These are phyloP conservation scores for Chrysotoxum bicinctum DNA, from an alignment of 2,888 invertebrate species.

Conservation along the genomic window DNA sequence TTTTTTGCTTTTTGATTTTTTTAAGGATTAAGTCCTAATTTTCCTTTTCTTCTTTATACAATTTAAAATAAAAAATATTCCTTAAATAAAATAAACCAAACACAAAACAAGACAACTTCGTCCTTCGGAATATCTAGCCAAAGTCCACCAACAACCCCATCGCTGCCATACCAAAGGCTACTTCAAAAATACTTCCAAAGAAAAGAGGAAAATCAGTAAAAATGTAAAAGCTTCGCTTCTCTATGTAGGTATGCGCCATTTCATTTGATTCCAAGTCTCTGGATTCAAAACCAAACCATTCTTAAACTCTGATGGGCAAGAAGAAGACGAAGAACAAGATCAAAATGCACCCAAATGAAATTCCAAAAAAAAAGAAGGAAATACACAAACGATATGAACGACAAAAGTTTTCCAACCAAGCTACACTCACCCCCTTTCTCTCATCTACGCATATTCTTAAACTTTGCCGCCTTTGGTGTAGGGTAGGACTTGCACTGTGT, in stretches of 20 bases:
- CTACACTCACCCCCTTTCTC: neutral
- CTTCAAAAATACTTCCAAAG: slow-evolving; percentile 17
- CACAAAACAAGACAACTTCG: slow-evolving; percentile 31
- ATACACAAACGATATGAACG: slow-evolving; percentile 29
- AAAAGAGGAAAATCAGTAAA: neutral
- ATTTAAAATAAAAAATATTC: slow-evolving; percentile 5
- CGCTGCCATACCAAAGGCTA: neutral
- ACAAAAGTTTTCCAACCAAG: slow-evolving; percentile 59
- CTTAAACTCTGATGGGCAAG: slow-evolving; percentile 62
- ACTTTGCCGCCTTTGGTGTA: neutral
- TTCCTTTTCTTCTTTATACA: neutral
- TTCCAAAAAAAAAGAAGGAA: slow-evolving; percentile 25
- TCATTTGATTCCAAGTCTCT: slow-evolving; percentile 45
- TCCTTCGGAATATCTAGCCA: neutral
- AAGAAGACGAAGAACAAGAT: neutral
- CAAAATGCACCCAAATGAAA: slow-evolving; percentile 61
- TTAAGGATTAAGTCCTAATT: neutral
- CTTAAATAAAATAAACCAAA: slow-evolving; percentile 44
- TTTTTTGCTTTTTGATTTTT: neutral
- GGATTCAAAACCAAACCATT: slow-evolving; percentile 43
- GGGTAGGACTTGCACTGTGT: slow-evolving; percentile 1
- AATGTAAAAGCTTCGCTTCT: slow-evolving; percentile 14
- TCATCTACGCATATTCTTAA: slow-evolving; percentile 25
- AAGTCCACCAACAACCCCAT: slow-evolving; percentile 12
- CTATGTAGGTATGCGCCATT: slow-evolving; percentile 26